Base-by-base conservation (phyloP, 64 coral and sea anemone genomes). In the Pocillopora damicornis region DNA sequence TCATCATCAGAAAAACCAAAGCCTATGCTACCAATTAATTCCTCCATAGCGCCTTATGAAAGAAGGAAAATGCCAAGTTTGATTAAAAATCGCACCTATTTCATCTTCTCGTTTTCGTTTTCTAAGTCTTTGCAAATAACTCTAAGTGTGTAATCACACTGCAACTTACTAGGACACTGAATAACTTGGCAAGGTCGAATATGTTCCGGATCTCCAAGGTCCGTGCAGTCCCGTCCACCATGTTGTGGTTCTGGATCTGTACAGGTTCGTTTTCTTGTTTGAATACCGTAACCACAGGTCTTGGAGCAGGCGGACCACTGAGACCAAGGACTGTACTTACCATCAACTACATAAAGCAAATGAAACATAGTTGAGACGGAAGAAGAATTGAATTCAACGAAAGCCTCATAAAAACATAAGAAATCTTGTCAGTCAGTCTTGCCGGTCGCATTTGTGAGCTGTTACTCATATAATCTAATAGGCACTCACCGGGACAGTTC, bases 151-250 rank as follows among this genome's bases (percentile, higher is more conserved):
- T 7, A 51, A 51, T 7, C 42, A 51, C 1, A 51, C 42, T 51
- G 42, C 42, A 51, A 93, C 92, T 98, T 89, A 98, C 95, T 94
- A 25, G 95, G 89, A 20, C 95, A 98, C 38, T 87, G 94, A 80
- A 96, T 96, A 63, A 91, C 89, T 77, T 96, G 94, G 36, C 94
- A 96, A 13, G 94, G 87, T 25, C 92, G 82, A 0, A 93, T 82
- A 61, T 93, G 88, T 67, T 96, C 94, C 25, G 91, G 94, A 15
- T 96, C 94, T 68, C 94, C 94, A 8, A 93, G 88, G 13, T 96
- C 94, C 18, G 94, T 96, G 75, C 94, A 96, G 82, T 96, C 94
- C 15, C 94, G 82, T 38, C 94, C 94, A 14, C 94, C 94, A 56
- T 96, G 94, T 25, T 92, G 90, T 78, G 94, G 94, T 78, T 96